Evolutionary conservation across 2,797 vertebrate species (phyloP).

Genomic region (Sebastes elongatus): DNA sequence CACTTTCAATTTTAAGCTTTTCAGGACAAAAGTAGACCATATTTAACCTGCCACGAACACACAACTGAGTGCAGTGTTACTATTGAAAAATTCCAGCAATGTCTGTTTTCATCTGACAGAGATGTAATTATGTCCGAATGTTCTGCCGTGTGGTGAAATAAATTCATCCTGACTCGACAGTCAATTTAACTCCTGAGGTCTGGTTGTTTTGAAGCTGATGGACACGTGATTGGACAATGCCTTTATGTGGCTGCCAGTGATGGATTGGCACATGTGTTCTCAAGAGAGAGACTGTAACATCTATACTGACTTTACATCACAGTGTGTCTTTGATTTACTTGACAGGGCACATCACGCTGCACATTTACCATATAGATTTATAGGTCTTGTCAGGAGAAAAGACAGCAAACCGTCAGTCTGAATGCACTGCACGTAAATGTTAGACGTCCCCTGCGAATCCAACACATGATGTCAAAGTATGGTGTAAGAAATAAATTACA

Average conservation of each 20-base stretch:
- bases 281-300: constrained; percentile 4
- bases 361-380: not conserved
- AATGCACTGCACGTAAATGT: not conserved
- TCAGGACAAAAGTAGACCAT: not conserved
- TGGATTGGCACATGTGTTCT: not conserved
- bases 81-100: not conserved
- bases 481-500: not conserved
- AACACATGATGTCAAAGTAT: not conserved
- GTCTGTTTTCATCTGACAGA: not conserved
- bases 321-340: constrained; percentile 16
- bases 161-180: constrained; percentile 31
- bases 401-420: not conserved
- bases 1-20: not conserved
- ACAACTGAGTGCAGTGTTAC: not conserved
- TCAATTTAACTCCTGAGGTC: constrained; percentile 22
- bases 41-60: not conserved
- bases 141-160: not conserved
- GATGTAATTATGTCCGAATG: not conserved
- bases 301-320: constrained; percentile 1
- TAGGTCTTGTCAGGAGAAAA: not conserved
- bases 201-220: not conserved
- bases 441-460: not conserved
- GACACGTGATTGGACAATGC: constrained; percentile 6
- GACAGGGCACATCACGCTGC: not conserved
- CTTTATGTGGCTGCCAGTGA: not conserved